Evolutionary conservation across 2,113 vertebrate genomes (phyloP), one percentile per base, ranked within the genome.

Genomic region (Albula goreensis): DNA sequence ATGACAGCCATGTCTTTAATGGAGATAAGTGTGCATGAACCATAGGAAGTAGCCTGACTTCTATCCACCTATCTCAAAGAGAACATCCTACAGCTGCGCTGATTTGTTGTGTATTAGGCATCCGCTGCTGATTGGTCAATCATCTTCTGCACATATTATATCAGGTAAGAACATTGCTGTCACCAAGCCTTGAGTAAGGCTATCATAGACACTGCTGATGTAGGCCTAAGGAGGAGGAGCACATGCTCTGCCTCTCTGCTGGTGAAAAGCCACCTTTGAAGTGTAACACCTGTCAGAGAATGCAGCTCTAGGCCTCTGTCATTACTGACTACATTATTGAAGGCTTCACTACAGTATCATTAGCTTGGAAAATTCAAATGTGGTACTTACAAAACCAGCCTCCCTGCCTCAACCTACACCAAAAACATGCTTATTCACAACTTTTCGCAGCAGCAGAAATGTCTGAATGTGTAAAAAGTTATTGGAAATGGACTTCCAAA

Each of bases 211-310:
- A 22, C n/a, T 74, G 70, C 70, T 31, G 8, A 74, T 9, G 9
- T n/a, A 74, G n/a, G 22, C 70, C 70, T 25, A 11, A 66, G 15
- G 22, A n/a, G 22, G 31, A 31, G 70, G 70, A 74, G 70, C 70
- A 74, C 70, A 9, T 31, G 3, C 19, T 50, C 15, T 12, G 17
- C 50, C 11, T 31, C 53, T 22, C 5, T 56, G 15, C 13, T 15
- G 81, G 12, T 82, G 31, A 57, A n/a, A 63, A 82, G 57, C n/a
- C 81, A 57, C 48, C 70, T 84, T 84, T 50, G 12, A 25, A 85
- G 56, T 17, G 19, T 31, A 78, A 85, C 74, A 85, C 83, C 74
- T 85, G 83, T 56, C 70, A 13, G 50, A 7, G 50, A 19, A 12
- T 15, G 25, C 70, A 53, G 70, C 49, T 79, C 10, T 8, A 78